phyloP scores from a whole-genome alignment of 30 jellyfish, hydroid and myxozoan genomes.

The Turritopsis rubra region DNA sequence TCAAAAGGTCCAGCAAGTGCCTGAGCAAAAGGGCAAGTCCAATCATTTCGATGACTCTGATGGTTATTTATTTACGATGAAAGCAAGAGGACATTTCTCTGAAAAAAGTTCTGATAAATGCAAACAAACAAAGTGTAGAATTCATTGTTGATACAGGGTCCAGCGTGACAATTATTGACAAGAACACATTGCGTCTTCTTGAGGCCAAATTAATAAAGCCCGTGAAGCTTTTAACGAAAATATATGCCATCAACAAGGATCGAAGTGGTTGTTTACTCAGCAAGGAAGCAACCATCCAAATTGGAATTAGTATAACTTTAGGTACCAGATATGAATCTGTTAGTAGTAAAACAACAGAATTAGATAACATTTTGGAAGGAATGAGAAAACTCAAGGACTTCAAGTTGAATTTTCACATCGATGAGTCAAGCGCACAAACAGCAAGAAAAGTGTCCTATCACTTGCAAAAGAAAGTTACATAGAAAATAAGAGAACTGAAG shows the following conservation, averaged over 20 bases:
- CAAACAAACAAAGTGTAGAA: not conserved
- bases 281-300: not conserved
- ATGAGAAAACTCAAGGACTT: not conserved
- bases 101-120: not conserved
- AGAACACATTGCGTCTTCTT: not conserved
- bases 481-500: too few relatives aligned
- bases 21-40: too few relatives aligned
- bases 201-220: not conserved
- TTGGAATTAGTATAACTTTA: not conserved
- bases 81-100: too few relatives aligned
- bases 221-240: not conserved
- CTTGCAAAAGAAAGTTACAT: too few relatives aligned
- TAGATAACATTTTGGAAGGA: not conserved
- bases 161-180: not conserved
- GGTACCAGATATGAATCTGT: not conserved
- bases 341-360: not conserved
- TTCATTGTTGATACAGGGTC: not conserved
- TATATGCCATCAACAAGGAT: not conserved
- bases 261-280: constrained; percentile 5
- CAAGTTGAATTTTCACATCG: too few relatives aligned
- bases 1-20: too few relatives aligned
- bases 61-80: not conserved
- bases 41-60: not conserved
- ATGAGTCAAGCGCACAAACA: too few relatives aligned
- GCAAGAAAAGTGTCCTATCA: too few relatives aligned